Evolutionary conservation across 2,888 invertebrate genomes (phyloP).

Genomic region (Drosophila demipolita): DNA sequence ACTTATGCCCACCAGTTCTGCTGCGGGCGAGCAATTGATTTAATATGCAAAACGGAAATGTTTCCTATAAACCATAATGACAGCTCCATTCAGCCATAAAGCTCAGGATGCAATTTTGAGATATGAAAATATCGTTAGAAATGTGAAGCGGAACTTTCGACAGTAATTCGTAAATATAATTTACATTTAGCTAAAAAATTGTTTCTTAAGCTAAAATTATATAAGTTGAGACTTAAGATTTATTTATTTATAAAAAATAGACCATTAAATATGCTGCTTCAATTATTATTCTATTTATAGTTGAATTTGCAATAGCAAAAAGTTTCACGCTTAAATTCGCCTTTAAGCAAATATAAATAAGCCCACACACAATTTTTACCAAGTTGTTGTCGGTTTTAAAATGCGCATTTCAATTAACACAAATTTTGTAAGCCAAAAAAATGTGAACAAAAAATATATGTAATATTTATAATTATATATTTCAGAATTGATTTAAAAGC

Average conservation of each 20-base stretch:
- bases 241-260: neutral
- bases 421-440: conserved; percentile 20
- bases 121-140: neutral
- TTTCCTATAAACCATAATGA: conserved; percentile 31
- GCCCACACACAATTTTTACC: conserved; percentile 11
- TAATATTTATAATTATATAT: neutral
- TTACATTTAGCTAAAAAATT: neutral
- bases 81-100: neutral
- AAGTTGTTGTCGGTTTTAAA: conserved; percentile 21
- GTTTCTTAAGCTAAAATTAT: neutral
- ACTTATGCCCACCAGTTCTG: conserved; percentile 8
- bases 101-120: neutral
- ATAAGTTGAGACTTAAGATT: neutral
- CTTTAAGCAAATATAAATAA: neutral
- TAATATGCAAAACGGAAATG: conserved; percentile 68
- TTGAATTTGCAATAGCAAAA: neutral
- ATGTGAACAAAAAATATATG: neutral
- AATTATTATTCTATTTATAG: neutral
- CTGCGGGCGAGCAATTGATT: conserved; percentile 34
- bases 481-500: neutral
- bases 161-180: neutral
- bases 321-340: neutral
- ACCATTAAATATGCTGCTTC: neutral
- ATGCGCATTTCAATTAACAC: conserved; percentile 56
- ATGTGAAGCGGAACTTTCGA: neutral